These are phyloP conservation scores for Standfussiana lucernea DNA, from an alignment of 2,888 invertebrate genomes.

Conservation along the genomic window DNA sequence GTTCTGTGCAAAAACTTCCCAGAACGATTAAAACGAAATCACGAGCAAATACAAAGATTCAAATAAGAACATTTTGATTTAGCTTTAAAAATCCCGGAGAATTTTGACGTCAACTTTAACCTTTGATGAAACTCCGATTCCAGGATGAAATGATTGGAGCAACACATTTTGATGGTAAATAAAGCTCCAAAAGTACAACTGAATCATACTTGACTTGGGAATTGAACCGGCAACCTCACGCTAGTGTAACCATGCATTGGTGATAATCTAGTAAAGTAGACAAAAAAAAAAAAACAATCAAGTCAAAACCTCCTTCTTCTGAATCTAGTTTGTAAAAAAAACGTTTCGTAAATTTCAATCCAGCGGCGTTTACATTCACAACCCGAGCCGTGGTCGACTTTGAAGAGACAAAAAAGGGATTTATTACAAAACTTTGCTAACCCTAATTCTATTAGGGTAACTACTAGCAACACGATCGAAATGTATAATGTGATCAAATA, in stretches of 20 bases:
- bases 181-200: background rate
- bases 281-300: background rate
- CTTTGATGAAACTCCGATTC: background rate
- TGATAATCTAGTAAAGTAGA: background rate
- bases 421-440: conserved; percentile 16
- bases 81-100: background rate
- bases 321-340: background rate
- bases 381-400: background rate
- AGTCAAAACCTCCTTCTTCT: background rate
- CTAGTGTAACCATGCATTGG: background rate
- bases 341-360: background rate
- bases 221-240: no score
- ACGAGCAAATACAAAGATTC: background rate
- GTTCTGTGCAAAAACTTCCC: no score
- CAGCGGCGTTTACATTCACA: conserved; percentile 9
- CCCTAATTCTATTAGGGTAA: background rate
- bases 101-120: background rate
- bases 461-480: background rate
- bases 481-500: conserved; percentile 10
- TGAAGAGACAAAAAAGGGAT: conserved; percentile 27
- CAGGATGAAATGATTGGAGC: no score
- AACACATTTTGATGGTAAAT: no score
- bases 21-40: background rate
- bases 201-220: no score
- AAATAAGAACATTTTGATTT: background rate